These are phyloP conservation scores for Cydia strobilella DNA, from an alignment of 1,140 invertebrate genomes.

Conservation along the genomic window DNA sequence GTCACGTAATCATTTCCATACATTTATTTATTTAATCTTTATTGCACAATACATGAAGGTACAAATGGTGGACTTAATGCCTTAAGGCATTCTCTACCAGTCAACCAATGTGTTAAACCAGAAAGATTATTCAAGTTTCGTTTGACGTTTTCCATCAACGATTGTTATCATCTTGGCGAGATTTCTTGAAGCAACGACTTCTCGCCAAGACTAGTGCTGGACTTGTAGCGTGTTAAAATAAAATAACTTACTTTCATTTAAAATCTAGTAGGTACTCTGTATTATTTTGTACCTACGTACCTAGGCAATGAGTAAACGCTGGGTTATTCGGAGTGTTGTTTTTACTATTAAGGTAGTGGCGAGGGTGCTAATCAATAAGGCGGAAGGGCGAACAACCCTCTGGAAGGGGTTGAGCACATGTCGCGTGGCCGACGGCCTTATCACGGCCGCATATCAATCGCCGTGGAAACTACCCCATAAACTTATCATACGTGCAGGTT, in stretches of 20 bases:
- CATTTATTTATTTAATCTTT: too few species aligned
- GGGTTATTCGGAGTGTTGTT: constrained; percentile 43
- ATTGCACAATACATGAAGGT: too few species aligned
- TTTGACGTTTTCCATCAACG: too few species aligned
- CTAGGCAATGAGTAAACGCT: constrained; percentile 34
- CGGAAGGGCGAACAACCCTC: constrained; percentile 72
- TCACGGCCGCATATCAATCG: constrained; percentile 71
- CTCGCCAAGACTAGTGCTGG: too few species aligned
- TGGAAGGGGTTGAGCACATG: constrained; percentile 70
- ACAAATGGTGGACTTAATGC: too few species aligned
- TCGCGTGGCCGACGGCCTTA: constrained; percentile 68
- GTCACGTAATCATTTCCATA: too few species aligned
- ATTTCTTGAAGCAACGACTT: too few species aligned
- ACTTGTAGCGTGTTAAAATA: background rate
- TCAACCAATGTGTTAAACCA: too few species aligned
- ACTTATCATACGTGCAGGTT: constrained; percentile 14
- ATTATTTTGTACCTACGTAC: background rate
- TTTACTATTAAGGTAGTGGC: constrained; percentile 51
- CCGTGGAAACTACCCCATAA: constrained; percentile 53
- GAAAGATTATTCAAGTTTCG: too few species aligned
- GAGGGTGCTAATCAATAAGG: constrained; percentile 71
- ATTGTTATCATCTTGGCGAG: too few species aligned
- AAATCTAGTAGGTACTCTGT: constrained; percentile 23
- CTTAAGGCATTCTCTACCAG: too few species aligned
- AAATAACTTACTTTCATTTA: constrained; percentile 34